Percentiles rank a stretch among this genome's conserved stretches.
Conservation (phyloP, 2,797 vertebrate genomes). For the Aeoliscus strigatus region DNA sequence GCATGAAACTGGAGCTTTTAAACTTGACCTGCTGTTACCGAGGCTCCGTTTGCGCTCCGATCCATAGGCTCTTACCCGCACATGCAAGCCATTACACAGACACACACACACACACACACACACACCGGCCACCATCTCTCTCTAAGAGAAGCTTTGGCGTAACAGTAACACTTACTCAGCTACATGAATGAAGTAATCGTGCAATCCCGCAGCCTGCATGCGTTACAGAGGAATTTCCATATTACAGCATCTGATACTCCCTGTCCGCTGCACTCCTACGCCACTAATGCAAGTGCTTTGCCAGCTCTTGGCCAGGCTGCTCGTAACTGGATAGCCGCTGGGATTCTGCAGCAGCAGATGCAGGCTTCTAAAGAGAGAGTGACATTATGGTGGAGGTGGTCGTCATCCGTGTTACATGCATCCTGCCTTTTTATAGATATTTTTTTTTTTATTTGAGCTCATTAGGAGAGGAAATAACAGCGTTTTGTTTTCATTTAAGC, state of each 20-base stretch:
- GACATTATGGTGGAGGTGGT: slow-evolving; percentile 41
- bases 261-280: slow-evolving; percentile 71
- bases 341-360: slow-evolving; percentile 81
- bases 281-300: slow-evolving; percentile 76
- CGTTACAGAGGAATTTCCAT: slow-evolving; percentile 86
- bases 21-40: slow-evolving; percentile 49
- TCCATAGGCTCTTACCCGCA: slow-evolving; percentile 32
- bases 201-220: slow-evolving; percentile 75
- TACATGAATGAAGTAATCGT: slow-evolving; percentile 85
- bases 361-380: slow-evolving; percentile 41
- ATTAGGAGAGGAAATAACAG: slow-evolving; percentile 79
- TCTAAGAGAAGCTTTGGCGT: slow-evolving; percentile 73
- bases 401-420: slow-evolving; percentile 66
- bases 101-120: slow-evolving; percentile 4
- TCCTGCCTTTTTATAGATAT: too few relatives aligned
- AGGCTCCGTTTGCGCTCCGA: slow-evolving; percentile 59
- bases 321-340: slow-evolving; percentile 82
- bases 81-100: slow-evolving; percentile 2
- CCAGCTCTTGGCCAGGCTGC: slow-evolving; percentile 74
- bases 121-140: slow-evolving; percentile 11
- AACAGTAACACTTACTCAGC: slow-evolving; percentile 70
- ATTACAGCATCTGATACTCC: slow-evolving; percentile 86
- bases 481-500: slow-evolving; percentile 72
- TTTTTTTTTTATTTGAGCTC: slow-evolving; percentile 84
- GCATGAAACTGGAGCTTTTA: slow-evolving; percentile 69